Evolutionary conservation across 2,888 invertebrate genomes (phyloP).

Genomic region (Zele albiditarsus): DNA sequence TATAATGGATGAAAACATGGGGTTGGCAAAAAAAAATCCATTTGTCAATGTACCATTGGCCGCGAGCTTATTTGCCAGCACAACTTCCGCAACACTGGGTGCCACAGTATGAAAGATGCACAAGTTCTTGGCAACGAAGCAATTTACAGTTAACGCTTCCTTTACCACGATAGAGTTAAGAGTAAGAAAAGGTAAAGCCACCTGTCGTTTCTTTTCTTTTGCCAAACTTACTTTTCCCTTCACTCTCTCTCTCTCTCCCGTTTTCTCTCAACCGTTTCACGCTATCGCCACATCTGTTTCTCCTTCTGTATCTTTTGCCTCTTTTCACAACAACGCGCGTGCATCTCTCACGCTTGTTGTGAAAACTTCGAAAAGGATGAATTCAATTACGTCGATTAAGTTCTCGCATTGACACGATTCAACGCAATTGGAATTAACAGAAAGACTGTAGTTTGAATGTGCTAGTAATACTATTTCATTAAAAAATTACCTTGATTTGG

Average conservation of each 20-base stretch:
- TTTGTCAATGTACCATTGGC: conserved; percentile 40
- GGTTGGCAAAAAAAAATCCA: conserved; percentile 6
- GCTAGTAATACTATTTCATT: conserved; percentile 24
- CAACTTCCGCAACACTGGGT: conserved; percentile 38
- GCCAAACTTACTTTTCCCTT: conserved; percentile 35
- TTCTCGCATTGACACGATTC: conserved; percentile 36
- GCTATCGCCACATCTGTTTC: not conserved
- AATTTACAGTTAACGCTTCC: conserved; percentile 44
- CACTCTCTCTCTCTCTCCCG: not conserved
- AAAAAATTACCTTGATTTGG: conserved; percentile 33
- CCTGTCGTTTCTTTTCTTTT: conserved; percentile 32
- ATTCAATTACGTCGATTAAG: conserved; percentile 42
- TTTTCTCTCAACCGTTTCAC: not conserved
- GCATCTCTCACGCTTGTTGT: not conserved
- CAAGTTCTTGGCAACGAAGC: conserved; percentile 43
- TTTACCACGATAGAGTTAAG: conserved; percentile 32
- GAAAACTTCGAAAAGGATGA: conserved; percentile 21
- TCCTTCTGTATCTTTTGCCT: not conserved
- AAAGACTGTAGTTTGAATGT: not conserved
- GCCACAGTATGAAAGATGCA: conserved; percentile 41
- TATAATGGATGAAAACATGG: not conserved
- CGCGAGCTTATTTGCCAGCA: conserved; percentile 40
- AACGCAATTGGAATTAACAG: not conserved
- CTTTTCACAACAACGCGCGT: not conserved
- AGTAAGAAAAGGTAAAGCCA: conserved; percentile 19